phyloP scores from a whole-genome alignment of 2,113 vertebrate species.

The Sisor rabdophorus region DNA sequence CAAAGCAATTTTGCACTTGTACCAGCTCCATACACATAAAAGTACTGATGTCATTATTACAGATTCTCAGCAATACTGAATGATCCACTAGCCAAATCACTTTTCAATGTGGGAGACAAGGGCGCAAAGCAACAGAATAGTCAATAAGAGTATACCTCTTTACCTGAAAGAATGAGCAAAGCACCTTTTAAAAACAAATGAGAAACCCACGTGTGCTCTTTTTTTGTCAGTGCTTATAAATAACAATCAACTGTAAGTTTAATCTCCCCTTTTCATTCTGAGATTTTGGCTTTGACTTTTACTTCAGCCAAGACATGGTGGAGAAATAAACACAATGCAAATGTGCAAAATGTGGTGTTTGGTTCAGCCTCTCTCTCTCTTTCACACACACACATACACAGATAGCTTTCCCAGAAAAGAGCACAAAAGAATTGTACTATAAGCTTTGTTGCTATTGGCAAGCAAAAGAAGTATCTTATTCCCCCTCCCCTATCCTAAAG shows the following conservation, averaged over 20 bases:
- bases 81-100: not conserved
- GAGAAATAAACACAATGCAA: not conserved
- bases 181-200: not conserved
- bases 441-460: constrained; percentile 34
- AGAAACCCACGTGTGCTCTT: not conserved
- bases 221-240: not conserved
- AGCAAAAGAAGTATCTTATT: constrained; percentile 36
- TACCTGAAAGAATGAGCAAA: not conserved
- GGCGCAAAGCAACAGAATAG: not conserved
- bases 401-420: constrained; percentile 29
- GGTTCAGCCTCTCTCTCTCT: constrained; percentile 15
- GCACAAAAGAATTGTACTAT: constrained; percentile 24
- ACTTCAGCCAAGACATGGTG: not conserved
- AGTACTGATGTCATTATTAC: not conserved
- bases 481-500: constrained; percentile 13
- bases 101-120: not conserved
- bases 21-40: not conserved
- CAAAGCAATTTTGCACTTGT: too few relatives aligned
- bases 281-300: not conserved
- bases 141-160: not conserved
- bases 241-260: not conserved
- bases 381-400: constrained; percentile 1
- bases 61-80: not conserved
- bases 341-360: constrained; percentile 18
- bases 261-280: not conserved